Percentiles rank a stretch among this genome's conserved stretches.
These are phyloP conservation scores for Sapajus apella DNA, from an alignment of 2,113 vertebrate genomes.

Conservation along the genomic window DNA sequence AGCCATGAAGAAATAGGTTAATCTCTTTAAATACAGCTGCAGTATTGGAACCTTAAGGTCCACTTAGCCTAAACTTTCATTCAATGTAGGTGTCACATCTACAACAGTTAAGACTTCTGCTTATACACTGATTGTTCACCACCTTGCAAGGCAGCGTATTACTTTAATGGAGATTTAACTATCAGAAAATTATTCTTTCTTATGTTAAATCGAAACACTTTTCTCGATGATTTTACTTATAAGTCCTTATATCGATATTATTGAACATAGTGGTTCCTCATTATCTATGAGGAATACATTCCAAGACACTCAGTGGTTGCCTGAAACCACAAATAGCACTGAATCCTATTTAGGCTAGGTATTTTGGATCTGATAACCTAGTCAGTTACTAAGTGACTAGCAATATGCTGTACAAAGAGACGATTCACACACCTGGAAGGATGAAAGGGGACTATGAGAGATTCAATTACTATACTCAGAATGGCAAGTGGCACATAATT, in stretches of 20 bases:
- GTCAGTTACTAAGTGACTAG: background rate
- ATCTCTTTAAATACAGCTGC: background rate
- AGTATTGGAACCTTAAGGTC: background rate
- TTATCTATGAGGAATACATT: background rate
- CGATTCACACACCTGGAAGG: background rate
- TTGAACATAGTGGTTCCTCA: background rate
- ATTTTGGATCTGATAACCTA: background rate
- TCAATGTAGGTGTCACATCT: background rate
- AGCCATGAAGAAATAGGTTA: background rate
- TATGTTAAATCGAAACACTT: background rate
- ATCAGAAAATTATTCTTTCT: background rate
- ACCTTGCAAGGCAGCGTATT: background rate
- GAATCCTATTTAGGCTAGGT: background rate
- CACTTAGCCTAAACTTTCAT: background rate
- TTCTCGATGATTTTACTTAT: background rate
- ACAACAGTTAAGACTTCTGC: background rate
- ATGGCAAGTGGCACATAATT: background rate
- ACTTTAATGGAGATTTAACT: background rate
- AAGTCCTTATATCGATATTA: background rate
- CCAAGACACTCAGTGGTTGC: background rate
- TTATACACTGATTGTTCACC: background rate
- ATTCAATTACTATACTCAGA: background rate
- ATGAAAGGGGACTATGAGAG: rapidly evolving
- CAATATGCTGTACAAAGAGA: background rate
- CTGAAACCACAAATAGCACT: background rate